A percentile compares a stretch with the other conserved stretches of the same genome.
Evolutionary conservation across 2,888 invertebrate species (phyloP).

Genomic region (Aleiodes leptofemur): DNA sequence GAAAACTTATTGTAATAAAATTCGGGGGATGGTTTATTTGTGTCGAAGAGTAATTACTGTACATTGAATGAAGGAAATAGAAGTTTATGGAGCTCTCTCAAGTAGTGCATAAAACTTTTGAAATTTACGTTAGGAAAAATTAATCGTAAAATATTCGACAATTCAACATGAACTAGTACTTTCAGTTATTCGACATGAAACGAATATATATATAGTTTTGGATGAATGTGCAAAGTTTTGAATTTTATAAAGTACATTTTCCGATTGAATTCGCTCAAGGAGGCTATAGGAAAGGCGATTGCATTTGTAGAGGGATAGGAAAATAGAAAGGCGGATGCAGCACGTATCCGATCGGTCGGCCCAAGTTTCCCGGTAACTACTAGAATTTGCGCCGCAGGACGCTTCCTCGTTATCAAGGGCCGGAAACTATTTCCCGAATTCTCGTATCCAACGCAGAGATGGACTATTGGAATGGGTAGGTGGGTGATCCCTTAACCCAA

Average conservation of each 20-base stretch:
- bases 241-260: slow-evolving; percentile 42
- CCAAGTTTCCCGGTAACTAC: slow-evolving; percentile 50
- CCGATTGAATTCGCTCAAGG: slow-evolving; percentile 41
- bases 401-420: slow-evolving; percentile 51
- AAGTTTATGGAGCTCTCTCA: too few species aligned
- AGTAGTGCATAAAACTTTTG: too few species aligned
- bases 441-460: slow-evolving; percentile 42
- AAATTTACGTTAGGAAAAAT: too few species aligned
- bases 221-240: slow-evolving; percentile 39
- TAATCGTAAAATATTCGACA: background rate
- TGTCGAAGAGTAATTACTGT: too few species aligned
- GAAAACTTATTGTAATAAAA: too few species aligned
- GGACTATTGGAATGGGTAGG: slow-evolving; percentile 32
- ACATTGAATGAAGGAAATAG: too few species aligned
- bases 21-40: too few species aligned
- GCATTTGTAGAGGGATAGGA: slow-evolving; percentile 17
- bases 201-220: slow-evolving; percentile 4
- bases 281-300: slow-evolving; percentile 5
- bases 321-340: slow-evolving; percentile 36
- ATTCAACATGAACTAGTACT: background rate
- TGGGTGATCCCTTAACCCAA: slow-evolving; percentile 62
- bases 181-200: background rate
- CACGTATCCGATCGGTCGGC: slow-evolving; percentile 49
- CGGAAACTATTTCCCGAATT: slow-evolving; percentile 56
- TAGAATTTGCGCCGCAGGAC: slow-evolving; percentile 49